phyloP scores from a whole-genome alignment of 2,113 vertebrate species.

The Pseudolaguvia tuberculata region DNA sequence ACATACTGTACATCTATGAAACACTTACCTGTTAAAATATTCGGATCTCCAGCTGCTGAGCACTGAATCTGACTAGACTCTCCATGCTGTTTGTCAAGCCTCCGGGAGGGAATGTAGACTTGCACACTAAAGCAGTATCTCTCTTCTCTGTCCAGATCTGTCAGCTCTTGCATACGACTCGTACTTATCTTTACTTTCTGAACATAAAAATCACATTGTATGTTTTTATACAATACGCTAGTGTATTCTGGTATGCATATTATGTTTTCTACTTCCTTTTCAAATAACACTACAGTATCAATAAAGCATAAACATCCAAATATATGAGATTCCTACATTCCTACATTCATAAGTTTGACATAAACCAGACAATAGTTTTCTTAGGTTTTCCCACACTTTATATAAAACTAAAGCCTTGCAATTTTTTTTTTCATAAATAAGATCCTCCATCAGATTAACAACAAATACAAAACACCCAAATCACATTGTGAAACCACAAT shows the following conservation, averaged over 20 bases:
- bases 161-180: conserved; percentile 64
- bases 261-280: not conserved
- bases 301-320: not conserved
- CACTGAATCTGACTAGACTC: conserved; percentile 68
- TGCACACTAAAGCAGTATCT: conserved; percentile 84
- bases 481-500: too few relatives aligned
- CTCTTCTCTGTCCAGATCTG: conserved; percentile 62
- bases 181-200: conserved; percentile 70
- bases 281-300: not conserved
- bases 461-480: too few relatives aligned
- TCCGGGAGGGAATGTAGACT: conserved; percentile 66
- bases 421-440: too few relatives aligned
- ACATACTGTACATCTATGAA: not conserved
- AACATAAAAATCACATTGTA: conserved; percentile 21
- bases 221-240: not conserved
- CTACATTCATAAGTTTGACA: not conserved
- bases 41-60: conserved; percentile 1
- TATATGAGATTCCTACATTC: not conserved
- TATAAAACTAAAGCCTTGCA: not conserved
- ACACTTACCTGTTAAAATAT: conserved; percentile 50
- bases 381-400: not conserved
- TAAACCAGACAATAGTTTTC: not conserved
- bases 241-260: not conserved
- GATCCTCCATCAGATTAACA: too few relatives aligned
- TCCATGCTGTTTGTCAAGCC: conserved; percentile 62